Evolutionary conservation across 2,888 invertebrate species (phyloP).

Genomic region (Globia sparganii): DNA sequence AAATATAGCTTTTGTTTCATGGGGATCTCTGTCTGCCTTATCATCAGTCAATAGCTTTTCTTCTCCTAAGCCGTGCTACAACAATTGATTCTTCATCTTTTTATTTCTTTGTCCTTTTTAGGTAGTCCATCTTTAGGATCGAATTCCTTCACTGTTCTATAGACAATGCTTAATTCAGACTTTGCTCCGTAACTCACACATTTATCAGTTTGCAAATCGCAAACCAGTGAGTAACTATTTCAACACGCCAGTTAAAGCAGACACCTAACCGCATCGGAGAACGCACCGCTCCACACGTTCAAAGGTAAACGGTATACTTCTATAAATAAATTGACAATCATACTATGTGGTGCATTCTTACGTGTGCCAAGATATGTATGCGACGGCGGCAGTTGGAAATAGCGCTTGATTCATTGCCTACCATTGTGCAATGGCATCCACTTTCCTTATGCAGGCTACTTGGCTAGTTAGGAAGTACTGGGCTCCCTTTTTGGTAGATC

Average conservation of each 20-base stretch:
- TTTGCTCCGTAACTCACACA: constrained; percentile 8
- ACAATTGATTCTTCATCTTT: neutral
- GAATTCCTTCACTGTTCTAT: neutral
- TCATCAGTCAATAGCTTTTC: neutral
- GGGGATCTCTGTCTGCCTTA: neutral
- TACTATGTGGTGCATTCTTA: constrained; percentile 68
- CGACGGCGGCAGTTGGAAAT: constrained; percentile 55
- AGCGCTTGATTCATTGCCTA: constrained; percentile 64
- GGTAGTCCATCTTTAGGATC: no score
- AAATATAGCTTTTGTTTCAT: neutral
- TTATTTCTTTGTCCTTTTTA: neutral
- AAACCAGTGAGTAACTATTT: constrained; percentile 23
- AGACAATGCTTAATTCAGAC: neutral
- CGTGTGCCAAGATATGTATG: constrained; percentile 69
- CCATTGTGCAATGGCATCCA: constrained; percentile 50
- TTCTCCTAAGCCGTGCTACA: neutral
- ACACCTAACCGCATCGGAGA: constrained; percentile 32
- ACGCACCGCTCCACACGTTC: constrained; percentile 17
- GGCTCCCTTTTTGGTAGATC: constrained; percentile 6
- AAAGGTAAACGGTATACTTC: constrained; percentile 58
- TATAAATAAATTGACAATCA: constrained; percentile 66
- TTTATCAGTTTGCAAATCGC: constrained; percentile 3
- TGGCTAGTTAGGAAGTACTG: constrained; percentile 4
- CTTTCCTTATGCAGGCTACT: constrained; percentile 53
- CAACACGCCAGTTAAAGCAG: constrained; percentile 26